Base-by-base conservation (phyloP, 2,888 invertebrate species). In the Acanthosoma haemorrhoidale region DNA sequence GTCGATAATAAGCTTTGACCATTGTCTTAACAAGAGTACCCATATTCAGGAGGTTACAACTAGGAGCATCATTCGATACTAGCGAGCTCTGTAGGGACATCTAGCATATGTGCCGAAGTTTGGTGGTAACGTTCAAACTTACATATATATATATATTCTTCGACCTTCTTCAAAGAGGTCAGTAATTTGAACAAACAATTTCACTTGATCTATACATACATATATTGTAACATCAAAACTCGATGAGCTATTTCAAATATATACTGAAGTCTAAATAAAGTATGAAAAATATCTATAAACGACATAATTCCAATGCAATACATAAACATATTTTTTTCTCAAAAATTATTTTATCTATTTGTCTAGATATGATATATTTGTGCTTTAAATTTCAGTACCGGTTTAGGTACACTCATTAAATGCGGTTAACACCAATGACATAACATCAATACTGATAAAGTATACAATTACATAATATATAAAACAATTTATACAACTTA, bases 301-400 rank as follows among this genome's bases (percentile, higher is more conserved):
- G n/a, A n/a, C n/a, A n/a, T n/a, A 29, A 64, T 41, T 39, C 21
- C 25, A 41, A 15, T 39, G 31, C 64, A 41, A 64, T 64, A 29
- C 41, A 64, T 41, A 64, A 39, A 64, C 29, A 41, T 36, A 39
- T 16, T 16, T 51, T 43, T 64, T 31, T 64, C 39, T 41, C 39
- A n/a, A n/a, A 64, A 64, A 41, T 41, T 64, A 41, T 29, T 64
- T 41, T 64, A n/a, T 39, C 39, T 41, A 61, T 64, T 36, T 64
- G 8, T 39, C 64, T 64, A 64, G 64, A 64, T 64, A 64, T 64
- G 64, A 64, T 64, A 64, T 39, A 64, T 64, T 64, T 64, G 64
- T 64, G 64, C 64, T 64, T 64, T 29, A 41, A 64, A 64, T 64
- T 64, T 41, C 64, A 16, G 39, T 64, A 41, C 29, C 29, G 21